phyloP scores from a whole-genome alignment of 1,140 invertebrate species.

The Stegodyphus dumicola region DNA sequence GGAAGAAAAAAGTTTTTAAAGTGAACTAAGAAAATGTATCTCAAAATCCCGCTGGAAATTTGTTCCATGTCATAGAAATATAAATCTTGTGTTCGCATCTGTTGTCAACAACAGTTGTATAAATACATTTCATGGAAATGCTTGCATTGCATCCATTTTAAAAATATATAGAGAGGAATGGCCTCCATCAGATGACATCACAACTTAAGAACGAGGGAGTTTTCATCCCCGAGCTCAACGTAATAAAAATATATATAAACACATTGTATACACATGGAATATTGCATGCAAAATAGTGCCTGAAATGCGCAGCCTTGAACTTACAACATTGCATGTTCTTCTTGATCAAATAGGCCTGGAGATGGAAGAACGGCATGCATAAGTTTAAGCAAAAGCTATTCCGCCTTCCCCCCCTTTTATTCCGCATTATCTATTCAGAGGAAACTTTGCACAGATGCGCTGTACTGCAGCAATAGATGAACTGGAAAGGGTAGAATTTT shows the following conservation, averaged over 20 bases:
- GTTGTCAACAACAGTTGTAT: conserved; percentile 8
- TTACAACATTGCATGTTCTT: conserved; percentile 3
- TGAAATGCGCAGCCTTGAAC: conserved; percentile 8
- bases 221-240: not conserved
- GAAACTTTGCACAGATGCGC: conserved; percentile 44
- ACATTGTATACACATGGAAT: conserved; percentile 18
- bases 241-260: conserved; percentile 37
- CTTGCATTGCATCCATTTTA: conserved; percentile 6
- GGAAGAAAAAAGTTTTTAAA: too few relatives aligned
- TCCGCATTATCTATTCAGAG: conserved; percentile 53
- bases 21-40: too few relatives aligned
- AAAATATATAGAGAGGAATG: conserved; percentile 14
- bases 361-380: conserved; percentile 37
- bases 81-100: not conserved
- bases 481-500: conserved; percentile 34
- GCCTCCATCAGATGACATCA: conserved; percentile 26
- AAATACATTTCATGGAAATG: conserved; percentile 30
- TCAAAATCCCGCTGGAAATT: too few relatives aligned
- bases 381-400: conserved; percentile 24
- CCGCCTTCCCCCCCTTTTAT: conserved; percentile 20
- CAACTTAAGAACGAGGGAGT: conserved; percentile 27
- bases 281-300: conserved; percentile 36
- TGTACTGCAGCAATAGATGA: conserved; percentile 15
- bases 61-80: too few relatives aligned
- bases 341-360: conserved; percentile 39